Percentiles rank a stretch among this genome's conserved stretches.
Conservation (phyloP, 2,888 invertebrate species). For the Hydrotaea cyrtoneurina region DNA sequence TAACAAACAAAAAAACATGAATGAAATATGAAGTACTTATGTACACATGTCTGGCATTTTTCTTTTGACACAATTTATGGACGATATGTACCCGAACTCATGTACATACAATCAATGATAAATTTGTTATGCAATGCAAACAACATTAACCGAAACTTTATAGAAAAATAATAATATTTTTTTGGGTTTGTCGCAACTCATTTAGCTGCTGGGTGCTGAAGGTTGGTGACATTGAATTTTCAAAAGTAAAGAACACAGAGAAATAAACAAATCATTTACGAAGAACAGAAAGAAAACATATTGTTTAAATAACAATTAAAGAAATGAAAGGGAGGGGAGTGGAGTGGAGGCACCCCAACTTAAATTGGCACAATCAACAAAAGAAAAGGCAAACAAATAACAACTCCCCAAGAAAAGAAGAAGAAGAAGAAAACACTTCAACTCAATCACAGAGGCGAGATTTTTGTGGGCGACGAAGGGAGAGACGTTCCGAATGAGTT, state of each 20-base stretch:
- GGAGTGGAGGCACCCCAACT: background rate
- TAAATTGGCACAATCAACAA: background rate
- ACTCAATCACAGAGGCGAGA: background rate
- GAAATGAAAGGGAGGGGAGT: background rate
- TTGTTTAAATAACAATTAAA: conserved; percentile 23
- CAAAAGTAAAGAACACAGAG: background rate
- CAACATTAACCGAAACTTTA: background rate
- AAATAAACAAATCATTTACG: background rate
- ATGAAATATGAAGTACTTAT: background rate
- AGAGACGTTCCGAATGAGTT: background rate
- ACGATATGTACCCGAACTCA: background rate
- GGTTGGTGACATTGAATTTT: conserved; percentile 20
- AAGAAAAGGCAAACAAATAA: background rate
- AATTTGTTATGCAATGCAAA: background rate
- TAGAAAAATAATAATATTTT: background rate
- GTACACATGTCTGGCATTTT: background rate
- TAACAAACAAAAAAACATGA: background rate
- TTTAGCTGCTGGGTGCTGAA: background rate
- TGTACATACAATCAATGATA: background rate
- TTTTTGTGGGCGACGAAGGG: background rate
- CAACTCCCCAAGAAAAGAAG: background rate
- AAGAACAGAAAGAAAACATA: background rate
- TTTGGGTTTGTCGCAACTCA: background rate
- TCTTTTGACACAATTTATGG: background rate
- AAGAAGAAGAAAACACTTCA: too few relatives aligned